Evolutionary conservation across 92 coral and sea anemone species (phyloP).

Genomic region (Heteractis magnifica): DNA sequence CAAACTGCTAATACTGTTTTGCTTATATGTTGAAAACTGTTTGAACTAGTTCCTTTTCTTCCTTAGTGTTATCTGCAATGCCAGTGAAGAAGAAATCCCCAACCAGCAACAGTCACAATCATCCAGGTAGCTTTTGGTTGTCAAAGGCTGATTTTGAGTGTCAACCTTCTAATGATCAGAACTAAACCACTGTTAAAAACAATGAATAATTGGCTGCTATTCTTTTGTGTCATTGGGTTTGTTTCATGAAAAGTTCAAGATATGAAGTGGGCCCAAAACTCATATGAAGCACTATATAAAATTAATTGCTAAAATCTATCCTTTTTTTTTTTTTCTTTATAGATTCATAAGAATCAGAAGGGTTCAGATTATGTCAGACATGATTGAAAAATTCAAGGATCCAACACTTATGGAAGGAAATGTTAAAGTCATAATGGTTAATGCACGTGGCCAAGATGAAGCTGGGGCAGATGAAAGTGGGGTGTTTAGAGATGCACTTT

Average conservation of each 20-base stretch:
- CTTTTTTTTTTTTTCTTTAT: constrained; percentile 16
- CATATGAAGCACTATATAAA: neutral
- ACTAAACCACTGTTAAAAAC: neutral
- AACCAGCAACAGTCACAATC: neutral
- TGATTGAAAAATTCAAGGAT: constrained; percentile 41
- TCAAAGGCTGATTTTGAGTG: neutral
- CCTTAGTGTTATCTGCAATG: neutral
- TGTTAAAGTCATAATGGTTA: constrained; percentile 30
- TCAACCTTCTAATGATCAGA: neutral
- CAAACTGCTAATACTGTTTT: neutral
- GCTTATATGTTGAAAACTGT: neutral
- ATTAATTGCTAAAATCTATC: neutral
- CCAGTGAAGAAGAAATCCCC: neutral
- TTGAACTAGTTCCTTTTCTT: neutral
- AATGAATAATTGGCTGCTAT: neutral
- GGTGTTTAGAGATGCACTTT: constrained; percentile 63
- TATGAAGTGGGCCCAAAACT: neutral
- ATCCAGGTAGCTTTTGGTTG: neutral
- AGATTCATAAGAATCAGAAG: constrained; percentile 23
- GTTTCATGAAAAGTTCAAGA: neutral
- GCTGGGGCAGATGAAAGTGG: constrained; percentile 46
- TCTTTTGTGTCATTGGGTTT: neutral
- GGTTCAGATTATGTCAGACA: constrained; percentile 28
- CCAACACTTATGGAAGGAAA: constrained; percentile 24
- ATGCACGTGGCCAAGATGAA: constrained; percentile 43